Conservation (phyloP, 2,113 vertebrate species). For the Pithys albifrons region DNA sequence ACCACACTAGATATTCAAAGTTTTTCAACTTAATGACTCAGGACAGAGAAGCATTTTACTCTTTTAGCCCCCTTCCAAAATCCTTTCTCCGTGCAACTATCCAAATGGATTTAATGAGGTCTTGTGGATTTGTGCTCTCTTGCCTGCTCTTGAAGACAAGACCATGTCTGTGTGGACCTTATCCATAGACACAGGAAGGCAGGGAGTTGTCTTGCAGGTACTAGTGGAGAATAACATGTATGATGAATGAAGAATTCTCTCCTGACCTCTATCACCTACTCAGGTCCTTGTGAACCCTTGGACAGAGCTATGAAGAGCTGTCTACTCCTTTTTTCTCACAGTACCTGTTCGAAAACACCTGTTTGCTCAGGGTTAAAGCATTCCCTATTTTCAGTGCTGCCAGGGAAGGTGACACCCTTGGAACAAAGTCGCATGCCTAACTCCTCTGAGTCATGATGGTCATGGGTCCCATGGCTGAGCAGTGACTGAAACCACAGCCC, state of each 20-base stretch:
- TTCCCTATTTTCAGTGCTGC: fast-evolving
- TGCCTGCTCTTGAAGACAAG: background rate
- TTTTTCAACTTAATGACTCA: background rate
- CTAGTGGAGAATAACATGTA: background rate
- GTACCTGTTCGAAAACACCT: background rate
- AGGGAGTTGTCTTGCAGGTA: background rate
- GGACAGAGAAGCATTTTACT: background rate
- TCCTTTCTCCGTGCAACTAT: background rate
- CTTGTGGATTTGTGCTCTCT: too few relatives aligned
- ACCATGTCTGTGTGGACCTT: background rate
- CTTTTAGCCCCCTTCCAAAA: background rate
- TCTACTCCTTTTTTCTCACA: background rate
- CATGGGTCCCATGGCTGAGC: background rate
- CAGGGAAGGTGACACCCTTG: background rate
- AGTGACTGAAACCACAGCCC: background rate
- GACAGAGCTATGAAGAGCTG: background rate
- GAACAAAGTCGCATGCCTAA: background rate
- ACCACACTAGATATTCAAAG: background rate
- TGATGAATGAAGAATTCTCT: too few relatives aligned
- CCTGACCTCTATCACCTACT: too few relatives aligned
- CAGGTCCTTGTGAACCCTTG: background rate
- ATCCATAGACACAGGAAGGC: background rate
- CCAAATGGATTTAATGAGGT: background rate
- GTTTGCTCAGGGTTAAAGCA: background rate
- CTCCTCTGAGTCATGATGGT: background rate